Evolutionary conservation across 37 sponge, comb jelly and placozoan genomes (phyloP).

Genomic region (Lycopodina hypogea): DNA sequence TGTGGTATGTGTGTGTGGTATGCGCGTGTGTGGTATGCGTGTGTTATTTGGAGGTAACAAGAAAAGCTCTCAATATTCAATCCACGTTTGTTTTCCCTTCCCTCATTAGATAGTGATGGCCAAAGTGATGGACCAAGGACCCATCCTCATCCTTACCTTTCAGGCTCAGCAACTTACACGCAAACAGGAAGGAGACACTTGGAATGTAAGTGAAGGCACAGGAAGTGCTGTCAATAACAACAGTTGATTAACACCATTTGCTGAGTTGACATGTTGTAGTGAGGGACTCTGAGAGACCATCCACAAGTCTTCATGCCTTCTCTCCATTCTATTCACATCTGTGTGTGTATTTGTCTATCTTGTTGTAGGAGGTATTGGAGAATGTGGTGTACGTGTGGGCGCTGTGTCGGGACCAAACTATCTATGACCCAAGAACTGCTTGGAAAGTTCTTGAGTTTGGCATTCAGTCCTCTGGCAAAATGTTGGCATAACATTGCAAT

Average conservation of each 20-base stretch:
- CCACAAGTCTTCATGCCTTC: no score
- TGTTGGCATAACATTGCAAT: constrained; percentile 62
- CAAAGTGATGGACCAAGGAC: constrained; percentile 75
- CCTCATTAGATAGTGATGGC: constrained; percentile 64
- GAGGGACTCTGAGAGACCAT: no score
- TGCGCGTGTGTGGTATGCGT: no score
- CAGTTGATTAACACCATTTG: not conserved
- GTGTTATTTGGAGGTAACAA: no score
- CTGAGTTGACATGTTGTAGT: no score
- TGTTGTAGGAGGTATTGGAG: constrained; percentile 45
- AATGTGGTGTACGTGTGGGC: constrained; percentile 90
- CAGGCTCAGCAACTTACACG: constrained; percentile 70
- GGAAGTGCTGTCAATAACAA: no score
- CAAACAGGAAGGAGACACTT: constrained; percentile 26
- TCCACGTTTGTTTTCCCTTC: not conserved
- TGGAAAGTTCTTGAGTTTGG: constrained; percentile 92
- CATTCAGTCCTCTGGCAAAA: constrained; percentile 54
- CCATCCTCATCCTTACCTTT: constrained; percentile 71
- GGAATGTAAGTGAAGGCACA: constrained; percentile 33
- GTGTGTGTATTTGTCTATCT: not conserved
- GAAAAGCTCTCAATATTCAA: not conserved
- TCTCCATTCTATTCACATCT: no score
- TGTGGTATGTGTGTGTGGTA: no score
- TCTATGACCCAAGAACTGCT: constrained; percentile 80
- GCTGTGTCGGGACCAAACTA: constrained; percentile 79